Percentiles rank a stretch among this genome's conserved stretches.
Evolutionary conservation across 2,888 invertebrate genomes (phyloP).

Genomic region (Plebejus anna): DNA sequence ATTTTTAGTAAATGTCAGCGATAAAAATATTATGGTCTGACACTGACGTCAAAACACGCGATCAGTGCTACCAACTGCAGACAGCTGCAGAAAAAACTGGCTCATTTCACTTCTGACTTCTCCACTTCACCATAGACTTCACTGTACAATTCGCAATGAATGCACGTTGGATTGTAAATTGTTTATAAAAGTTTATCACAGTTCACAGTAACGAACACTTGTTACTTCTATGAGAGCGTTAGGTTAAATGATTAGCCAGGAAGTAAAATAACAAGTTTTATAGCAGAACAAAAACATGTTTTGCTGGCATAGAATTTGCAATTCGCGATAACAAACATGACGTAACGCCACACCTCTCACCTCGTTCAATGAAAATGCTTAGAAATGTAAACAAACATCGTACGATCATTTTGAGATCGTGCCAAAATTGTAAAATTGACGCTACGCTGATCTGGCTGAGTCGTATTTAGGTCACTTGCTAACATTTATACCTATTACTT

Average conservation of each 20-base stretch:
- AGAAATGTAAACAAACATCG: slow-evolving; percentile 62
- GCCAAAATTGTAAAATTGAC: slow-evolving; percentile 44
- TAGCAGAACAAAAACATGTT: slow-evolving; percentile 61
- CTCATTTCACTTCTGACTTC: neutral
- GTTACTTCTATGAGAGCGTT: slow-evolving; percentile 37
- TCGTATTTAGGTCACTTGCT: neutral
- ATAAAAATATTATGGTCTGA: slow-evolving; percentile 27
- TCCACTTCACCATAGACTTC: neutral
- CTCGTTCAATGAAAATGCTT: slow-evolving; percentile 47
- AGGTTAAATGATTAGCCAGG: slow-evolving; percentile 40
- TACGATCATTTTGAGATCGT: slow-evolving; percentile 55
- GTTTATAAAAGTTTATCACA: neutral
- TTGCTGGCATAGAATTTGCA: slow-evolving; percentile 38
- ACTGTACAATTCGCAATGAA: neutral
- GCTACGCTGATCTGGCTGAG: neutral
- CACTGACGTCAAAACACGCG: slow-evolving; percentile 64
- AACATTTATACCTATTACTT: too few relatives aligned
- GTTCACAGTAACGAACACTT: neutral
- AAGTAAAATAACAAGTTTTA: slow-evolving; percentile 45
- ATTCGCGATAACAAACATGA: slow-evolving; percentile 35
- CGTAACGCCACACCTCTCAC: slow-evolving; percentile 54
- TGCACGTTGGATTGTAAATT: neutral
- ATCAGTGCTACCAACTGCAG: slow-evolving; percentile 57
- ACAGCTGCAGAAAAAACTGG: slow-evolving; percentile 44
- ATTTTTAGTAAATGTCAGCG: slow-evolving; percentile 8